Conservation (phyloP, 37 sponge, comb jelly and placozoan genomes). For the Geodia barretti region DNA sequence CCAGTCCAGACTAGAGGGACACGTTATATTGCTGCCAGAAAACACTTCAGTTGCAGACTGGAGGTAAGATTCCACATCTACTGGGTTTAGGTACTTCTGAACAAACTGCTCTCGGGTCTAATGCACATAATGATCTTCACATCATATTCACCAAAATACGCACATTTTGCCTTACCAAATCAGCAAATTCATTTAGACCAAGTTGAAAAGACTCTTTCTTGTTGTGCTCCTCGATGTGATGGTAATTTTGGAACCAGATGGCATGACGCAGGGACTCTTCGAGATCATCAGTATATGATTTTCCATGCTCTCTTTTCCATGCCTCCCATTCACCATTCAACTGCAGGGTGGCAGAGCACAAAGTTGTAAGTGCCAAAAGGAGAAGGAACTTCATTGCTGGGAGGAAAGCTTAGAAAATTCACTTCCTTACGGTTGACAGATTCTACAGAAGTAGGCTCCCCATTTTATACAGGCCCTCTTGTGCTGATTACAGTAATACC, state of each 20-base stretch:
- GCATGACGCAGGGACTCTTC: neutral
- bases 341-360: neutral
- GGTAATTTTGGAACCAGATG: neutral
- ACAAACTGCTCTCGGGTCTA: neutral
- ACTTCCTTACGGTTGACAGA: no score
- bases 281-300: neutral
- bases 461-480: no score
- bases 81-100: neutral
- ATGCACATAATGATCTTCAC: neutral
- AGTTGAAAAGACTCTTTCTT: neutral
- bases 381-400: neutral
- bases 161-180: neutral
- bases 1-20: neutral
- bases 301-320: neutral
- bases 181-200: neutral
- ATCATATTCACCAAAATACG: neutral
- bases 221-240: neutral
- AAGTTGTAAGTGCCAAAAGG: neutral
- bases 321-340: neutral
- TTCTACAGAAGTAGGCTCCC: no score
- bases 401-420: no score
- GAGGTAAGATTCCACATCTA: neutral
- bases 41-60: neutral
- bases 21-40: neutral
- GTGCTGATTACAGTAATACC: no score